phyloP scores from a whole-genome alignment of 2,888 invertebrate species.

The Antheraea yamamai region DNA sequence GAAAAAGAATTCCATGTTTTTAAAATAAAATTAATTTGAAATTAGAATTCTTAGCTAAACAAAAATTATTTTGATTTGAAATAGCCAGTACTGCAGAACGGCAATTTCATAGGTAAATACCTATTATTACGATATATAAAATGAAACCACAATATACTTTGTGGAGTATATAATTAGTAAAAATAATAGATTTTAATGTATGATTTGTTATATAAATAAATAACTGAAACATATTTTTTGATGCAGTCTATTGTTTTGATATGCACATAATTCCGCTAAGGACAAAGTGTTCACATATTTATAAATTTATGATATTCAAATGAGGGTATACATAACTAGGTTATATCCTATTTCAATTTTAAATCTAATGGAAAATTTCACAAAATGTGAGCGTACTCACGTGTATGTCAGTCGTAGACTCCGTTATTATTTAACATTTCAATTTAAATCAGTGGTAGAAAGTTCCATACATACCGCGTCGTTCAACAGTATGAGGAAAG shows the following conservation, averaged over 20 bases:
- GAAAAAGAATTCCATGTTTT: too few relatives aligned
- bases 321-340: constrained; percentile 4
- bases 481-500: background rate
- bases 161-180: too few relatives aligned
- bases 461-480: background rate
- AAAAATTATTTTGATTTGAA: too few relatives aligned
- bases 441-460: background rate
- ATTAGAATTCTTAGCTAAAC: too few relatives aligned
- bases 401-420: background rate
- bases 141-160: too few relatives aligned
- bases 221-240: background rate
- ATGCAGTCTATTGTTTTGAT: constrained; percentile 5
- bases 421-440: constrained; percentile 8
- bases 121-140: too few relatives aligned
- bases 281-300: constrained; percentile 11
- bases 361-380: constrained; percentile 5
- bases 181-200: background rate
- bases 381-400: background rate
- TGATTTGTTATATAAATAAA: background rate
- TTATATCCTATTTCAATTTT: background rate
- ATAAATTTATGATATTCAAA: background rate
- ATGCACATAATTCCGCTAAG: constrained; percentile 16
- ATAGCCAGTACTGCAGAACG: too few relatives aligned
- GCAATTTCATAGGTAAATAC: too few relatives aligned
- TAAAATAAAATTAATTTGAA: too few relatives aligned